A percentile compares a stretch with the other conserved stretches of the same genome.
Evolutionary conservation across 92 coral and sea anemone genomes (phyloP).

Genomic region (Bergia puertoricense): DNA sequence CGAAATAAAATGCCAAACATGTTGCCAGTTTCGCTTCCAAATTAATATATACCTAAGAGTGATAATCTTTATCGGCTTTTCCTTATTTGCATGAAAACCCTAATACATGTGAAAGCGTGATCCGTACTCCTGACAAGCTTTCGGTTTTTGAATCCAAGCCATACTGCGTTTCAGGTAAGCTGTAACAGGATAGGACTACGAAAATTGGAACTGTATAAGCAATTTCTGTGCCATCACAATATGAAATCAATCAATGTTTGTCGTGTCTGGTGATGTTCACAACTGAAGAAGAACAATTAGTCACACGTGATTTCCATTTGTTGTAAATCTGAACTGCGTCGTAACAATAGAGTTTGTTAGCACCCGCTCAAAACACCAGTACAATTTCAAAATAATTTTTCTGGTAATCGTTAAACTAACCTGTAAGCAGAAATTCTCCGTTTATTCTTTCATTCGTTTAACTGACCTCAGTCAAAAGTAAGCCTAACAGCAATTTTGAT

Average conservation of each 20-base stretch:
- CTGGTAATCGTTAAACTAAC: not conserved
- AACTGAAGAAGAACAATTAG: not conserved
- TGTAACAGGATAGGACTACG: too few relatives aligned
- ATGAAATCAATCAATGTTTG: not conserved
- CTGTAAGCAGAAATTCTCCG: not conserved
- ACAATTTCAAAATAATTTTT: too few relatives aligned
- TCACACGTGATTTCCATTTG: not conserved
- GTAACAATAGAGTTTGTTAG: not conserved
- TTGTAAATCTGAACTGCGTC: not conserved
- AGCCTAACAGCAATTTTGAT: not conserved
- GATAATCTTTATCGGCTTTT: not conserved
- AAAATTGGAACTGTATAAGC: too few relatives aligned
- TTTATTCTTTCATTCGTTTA: not conserved
- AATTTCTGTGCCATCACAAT: not conserved
- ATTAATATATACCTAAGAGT: not conserved
- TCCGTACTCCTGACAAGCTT: too few relatives aligned
- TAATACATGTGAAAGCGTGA: not conserved
- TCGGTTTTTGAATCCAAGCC: not conserved
- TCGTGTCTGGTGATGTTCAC: not conserved
- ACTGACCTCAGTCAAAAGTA: not conserved
- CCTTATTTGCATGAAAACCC: not conserved
- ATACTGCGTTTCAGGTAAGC: not conserved
- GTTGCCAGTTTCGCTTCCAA: not conserved
- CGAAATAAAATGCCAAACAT: not conserved
- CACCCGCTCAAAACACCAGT: not conserved